Conservation (phyloP, 2,888 invertebrate genomes). For the Cryptus viduatorius region DNA sequence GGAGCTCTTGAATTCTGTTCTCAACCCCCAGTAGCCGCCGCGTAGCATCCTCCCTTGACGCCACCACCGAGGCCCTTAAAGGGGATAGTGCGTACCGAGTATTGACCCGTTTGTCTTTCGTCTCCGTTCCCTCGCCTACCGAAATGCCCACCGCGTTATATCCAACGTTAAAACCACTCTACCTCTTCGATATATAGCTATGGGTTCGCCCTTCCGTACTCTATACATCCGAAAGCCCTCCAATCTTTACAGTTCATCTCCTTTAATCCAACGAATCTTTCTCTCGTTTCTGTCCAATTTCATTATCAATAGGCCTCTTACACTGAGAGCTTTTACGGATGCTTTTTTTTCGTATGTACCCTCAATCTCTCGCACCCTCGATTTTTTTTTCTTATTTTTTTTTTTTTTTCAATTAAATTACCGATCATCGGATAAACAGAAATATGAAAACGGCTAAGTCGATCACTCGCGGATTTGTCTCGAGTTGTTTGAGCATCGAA, state of each 20-base stretch:
- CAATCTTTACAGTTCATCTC: constrained; percentile 11
- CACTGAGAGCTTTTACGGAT: neutral
- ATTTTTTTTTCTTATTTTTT: neutral
- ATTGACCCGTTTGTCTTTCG: constrained; percentile 82
- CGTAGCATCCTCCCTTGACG: constrained; percentile 76
- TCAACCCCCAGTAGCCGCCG: constrained; percentile 8
- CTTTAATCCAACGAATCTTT: constrained; percentile 24
- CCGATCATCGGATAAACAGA: neutral
- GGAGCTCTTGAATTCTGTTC: neutral
- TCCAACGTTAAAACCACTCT: constrained; percentile 80
- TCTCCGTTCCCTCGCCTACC: constrained; percentile 41
- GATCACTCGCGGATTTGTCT: neutral
- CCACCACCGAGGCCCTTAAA: constrained; percentile 78
- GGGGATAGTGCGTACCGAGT: constrained; percentile 81
- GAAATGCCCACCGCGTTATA: constrained; percentile 49
- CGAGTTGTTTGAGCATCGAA: neutral
- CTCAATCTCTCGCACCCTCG: neutral
- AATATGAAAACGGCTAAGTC: neutral
- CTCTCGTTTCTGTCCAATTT: constrained; percentile 17
- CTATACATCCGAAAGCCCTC: neutral
- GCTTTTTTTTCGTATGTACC: neutral
- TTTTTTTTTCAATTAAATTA: constrained; percentile 3
- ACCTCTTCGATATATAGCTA: constrained; percentile 76
- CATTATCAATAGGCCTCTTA: constrained; percentile 8
- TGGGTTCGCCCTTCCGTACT: constrained; percentile 40